Base-by-base conservation (phyloP, 2,888 invertebrate genomes). In the Balanococcus diminutus region DNA sequence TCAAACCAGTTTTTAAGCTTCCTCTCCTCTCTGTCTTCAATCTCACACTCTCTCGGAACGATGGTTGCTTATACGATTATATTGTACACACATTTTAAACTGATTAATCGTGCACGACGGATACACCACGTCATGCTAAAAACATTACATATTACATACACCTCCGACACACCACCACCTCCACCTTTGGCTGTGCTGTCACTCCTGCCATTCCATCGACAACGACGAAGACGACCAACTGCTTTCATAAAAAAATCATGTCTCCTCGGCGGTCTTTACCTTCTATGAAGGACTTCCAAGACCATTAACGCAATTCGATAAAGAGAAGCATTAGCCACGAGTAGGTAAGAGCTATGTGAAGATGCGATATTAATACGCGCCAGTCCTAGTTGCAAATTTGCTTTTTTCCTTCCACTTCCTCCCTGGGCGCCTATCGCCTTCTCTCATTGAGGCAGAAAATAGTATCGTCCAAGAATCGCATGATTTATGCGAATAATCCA, bases 31-130 rank as follows among this genome's bases (percentile, higher is more conserved):
- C 56, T 22, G 19, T 22, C 56, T n/a, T 56, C 56, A 22, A 19
- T 22, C 22, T 8, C 56, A 22, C 56, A 4, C 56, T 22, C 22
- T 42, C 2, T 42, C 14, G 5, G 36, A 56, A 56, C 56, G 11
- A 56, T 19, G 56, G 56, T 56, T 56, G 56, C 56, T 56, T 56
- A 56, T 56, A 56, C 56, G 56, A 56, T 56, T 56, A 56, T 56
- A 56, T 56, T 56, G 56, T 56, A 56, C 56, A 56, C 56, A 56
- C 56, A 56, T 56, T 56, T 56, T 56, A 56, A 22, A 56, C 56
- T 56, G 56, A 56, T 56, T 56, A 56, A 56, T 56, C 56, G 56
- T 56, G 56, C 56, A 56, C 56, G 56, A 56, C 56, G 56, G 56
- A 56, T 56, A 56, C 56, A 56, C 56, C 56, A 56, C 56, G 56